phyloP scores from a whole-genome alignment of 2,113 vertebrate genomes.

The Lagopus muta region DNA sequence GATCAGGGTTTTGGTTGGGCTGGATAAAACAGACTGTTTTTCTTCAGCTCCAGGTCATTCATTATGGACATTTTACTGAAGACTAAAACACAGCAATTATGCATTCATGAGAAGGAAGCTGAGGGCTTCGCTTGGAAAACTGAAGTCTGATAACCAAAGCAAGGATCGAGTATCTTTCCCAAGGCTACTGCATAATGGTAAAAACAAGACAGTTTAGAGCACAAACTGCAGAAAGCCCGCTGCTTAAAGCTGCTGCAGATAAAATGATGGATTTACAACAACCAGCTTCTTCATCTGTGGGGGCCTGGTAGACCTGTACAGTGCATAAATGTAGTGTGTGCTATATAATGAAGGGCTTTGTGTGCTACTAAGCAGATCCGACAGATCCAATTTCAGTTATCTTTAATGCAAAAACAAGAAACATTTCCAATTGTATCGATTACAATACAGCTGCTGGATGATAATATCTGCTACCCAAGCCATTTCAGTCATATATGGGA shows the following conservation, averaged over 20 bases:
- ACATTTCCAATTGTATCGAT: conserved; percentile 32
- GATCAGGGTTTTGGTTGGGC: conserved; percentile 8
- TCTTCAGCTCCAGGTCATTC: conserved; percentile 32
- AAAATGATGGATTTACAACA: conserved; percentile 13
- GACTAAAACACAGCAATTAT: conserved; percentile 38
- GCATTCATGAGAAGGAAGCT: conserved; percentile 57
- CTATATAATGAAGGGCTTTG: conserved; percentile 30
- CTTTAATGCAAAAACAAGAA: conserved; percentile 54
- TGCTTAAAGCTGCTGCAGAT: neutral
- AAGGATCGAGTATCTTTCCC: conserved; percentile 60
- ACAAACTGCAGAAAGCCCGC: neutral
- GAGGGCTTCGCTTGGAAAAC: conserved; percentile 65
- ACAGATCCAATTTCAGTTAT: conserved; percentile 61
- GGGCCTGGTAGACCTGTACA: neutral
- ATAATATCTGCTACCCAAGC: conserved; percentile 37
- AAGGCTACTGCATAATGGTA: conserved; percentile 30
- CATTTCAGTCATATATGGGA: conserved; percentile 23
- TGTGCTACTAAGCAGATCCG: neutral
- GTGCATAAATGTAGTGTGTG: neutral
- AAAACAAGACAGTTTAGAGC: conserved; percentile 31
- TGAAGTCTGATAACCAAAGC: conserved; percentile 57
- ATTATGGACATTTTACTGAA: conserved; percentile 35
- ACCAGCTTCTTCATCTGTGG: neutral
- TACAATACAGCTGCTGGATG: conserved; percentile 42
- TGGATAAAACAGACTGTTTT: conserved; percentile 11